phyloP scores from a whole-genome alignment of 2,888 invertebrate genomes.

The Cecidostiba fungosa region DNA sequence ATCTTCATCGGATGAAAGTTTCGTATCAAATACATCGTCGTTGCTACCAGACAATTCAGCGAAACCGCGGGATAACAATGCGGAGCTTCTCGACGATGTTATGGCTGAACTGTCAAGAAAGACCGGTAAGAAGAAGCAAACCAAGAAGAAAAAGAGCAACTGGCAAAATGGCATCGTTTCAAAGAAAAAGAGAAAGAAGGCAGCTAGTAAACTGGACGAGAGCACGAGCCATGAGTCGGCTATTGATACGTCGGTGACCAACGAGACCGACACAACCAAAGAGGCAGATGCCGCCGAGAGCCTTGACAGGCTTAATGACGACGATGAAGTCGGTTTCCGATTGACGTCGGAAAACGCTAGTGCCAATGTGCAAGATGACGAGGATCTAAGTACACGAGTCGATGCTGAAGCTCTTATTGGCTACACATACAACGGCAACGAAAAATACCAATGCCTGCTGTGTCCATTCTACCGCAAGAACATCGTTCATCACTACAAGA shows the following conservation, averaged over 20 bases:
- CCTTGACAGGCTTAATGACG: conserved; percentile 52
- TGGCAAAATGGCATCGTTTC: conserved; percentile 74
- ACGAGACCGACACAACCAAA: conserved; percentile 2
- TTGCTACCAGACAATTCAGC: conserved; percentile 42
- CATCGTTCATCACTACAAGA: conserved; percentile 86
- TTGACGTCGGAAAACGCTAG: not conserved
- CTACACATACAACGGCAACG: conserved; percentile 49
- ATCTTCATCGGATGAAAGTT: conserved; percentile 71
- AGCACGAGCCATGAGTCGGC: conserved; percentile 16
- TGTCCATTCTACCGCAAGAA: conserved; percentile 83
- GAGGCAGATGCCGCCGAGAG: conserved; percentile 24
- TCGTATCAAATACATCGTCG: conserved; percentile 71
- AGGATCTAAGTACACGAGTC: conserved; percentile 41
- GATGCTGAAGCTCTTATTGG: conserved; percentile 58
- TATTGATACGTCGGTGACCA: conserved; percentile 26
- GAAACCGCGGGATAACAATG: conserved; percentile 54
- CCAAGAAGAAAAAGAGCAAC: conserved; percentile 73
- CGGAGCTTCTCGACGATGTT: conserved; percentile 58
- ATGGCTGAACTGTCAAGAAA: conserved; percentile 56
- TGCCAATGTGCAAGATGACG: conserved; percentile 26
- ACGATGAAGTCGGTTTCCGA: conserved; percentile 41
- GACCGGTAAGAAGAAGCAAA: conserved; percentile 61
- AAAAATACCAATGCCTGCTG: conserved; percentile 82
- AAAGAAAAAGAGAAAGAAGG: conserved; percentile 69
- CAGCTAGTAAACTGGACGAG: conserved; percentile 32